Base-by-base conservation (phyloP, 2,797 vertebrate species). In the Gorsachius magnificus region DNA sequence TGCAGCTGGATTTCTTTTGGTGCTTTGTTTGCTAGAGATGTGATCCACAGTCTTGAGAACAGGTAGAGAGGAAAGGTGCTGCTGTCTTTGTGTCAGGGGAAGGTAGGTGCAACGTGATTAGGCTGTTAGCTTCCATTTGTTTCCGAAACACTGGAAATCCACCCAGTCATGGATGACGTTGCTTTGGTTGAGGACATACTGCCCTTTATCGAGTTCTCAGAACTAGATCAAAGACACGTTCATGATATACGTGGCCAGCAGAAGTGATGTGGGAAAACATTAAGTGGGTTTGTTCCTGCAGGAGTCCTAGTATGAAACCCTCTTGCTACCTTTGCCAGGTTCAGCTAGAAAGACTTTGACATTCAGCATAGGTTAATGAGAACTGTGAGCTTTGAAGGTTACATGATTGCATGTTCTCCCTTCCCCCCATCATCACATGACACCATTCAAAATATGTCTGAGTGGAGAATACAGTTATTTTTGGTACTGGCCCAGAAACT, bases 401-500 rank as follows among this genome's bases (percentile, higher is more conserved):
- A 68, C 35, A 24, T 18, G 65, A 61, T 43, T 92, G 45, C 78
- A 53, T 81, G 65, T 75, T 89, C 69, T 92, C 81, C 95, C 84
- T 95, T 94, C 94, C 78, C 76, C 92, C 72, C 75, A 28, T 24
- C 76, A 54, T 97, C 96, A 96, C 90, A 89, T 92, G 93, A 24
- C 69, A 75, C 95, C 87, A 91, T 93, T 83, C 91, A 83, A 97
- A 96, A 86, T 94, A 94, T 85, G 87, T 94, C 94, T 86, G 71
- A 96, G 95, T 68, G 58, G 61, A 75, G 68, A 87, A 93, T 87
- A 81, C 75, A 83, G 94, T 95, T 95, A 96, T 97, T 95, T 95
- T 94, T 96, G 92, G 92, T 96, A 89, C 80, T 74, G 69, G 88
- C 92, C 93, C 91, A 92, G 96, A 95, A 96, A 90, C 91, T 97